A percentile compares a stretch with the other conserved stretches of the same genome.
These are phyloP conservation scores for Hypotaenidia okinawae DNA, from an alignment of 2,797 vertebrate genomes.

Conservation along the genomic window DNA sequence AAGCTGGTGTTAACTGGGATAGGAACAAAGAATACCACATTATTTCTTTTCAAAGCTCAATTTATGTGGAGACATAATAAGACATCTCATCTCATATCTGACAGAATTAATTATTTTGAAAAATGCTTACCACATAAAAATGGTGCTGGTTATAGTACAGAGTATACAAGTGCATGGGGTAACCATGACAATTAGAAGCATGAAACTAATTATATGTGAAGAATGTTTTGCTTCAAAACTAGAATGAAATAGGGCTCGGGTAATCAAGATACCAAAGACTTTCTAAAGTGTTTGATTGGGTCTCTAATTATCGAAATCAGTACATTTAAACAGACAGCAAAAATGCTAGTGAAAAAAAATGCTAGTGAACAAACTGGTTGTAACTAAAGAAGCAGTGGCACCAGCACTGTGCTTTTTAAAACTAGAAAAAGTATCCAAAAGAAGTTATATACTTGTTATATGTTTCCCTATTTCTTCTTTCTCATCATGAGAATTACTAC, in stretches of 20 bases:
- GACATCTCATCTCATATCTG: slow-evolving; percentile 2
- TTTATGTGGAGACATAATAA: neutral
- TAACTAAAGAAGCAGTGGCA: neutral
- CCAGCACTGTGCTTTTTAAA: neutral
- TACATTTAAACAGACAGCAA: neutral
- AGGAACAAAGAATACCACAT: neutral
- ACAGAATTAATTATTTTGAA: slow-evolving; percentile 31
- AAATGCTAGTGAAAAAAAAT: neutral
- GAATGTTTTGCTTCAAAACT: neutral
- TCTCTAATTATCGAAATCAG: neutral
- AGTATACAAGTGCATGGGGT: neutral
- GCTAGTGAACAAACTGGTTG: neutral
- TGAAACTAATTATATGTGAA: neutral
- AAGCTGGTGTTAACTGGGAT: neutral
- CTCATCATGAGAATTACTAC: neutral
- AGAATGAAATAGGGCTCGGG: neutral
- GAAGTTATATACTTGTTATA: neutral
- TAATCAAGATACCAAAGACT: neutral
- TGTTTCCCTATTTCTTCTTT: neutral
- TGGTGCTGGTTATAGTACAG: neutral
- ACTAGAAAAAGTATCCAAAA: neutral
- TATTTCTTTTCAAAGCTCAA: neutral
- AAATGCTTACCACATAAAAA: neutral
- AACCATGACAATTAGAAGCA: neutral
- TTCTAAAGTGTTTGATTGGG: neutral